These are phyloP conservation scores for Loripinus fragilis DNA, from an alignment of 2,888 invertebrate species.

Conservation along the genomic window DNA sequence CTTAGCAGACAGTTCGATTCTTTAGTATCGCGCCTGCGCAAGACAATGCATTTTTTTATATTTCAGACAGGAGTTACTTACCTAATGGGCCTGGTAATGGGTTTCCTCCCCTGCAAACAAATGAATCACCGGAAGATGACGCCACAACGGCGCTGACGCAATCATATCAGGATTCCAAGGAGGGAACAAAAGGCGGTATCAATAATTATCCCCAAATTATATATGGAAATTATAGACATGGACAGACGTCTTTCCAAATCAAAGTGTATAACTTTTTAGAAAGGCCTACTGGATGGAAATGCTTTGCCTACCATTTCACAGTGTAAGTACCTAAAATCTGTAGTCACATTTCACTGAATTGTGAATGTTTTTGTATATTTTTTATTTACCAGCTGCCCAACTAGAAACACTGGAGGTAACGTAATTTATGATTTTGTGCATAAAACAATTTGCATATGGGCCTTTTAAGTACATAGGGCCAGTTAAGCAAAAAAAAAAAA, in stretches of 20 bases:
- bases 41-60: too few relatives aligned
- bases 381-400: too few relatives aligned
- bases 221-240: conserved; percentile 24
- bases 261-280: conserved; percentile 92
- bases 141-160: neutral
- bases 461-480: too few relatives aligned
- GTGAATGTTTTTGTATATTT: conserved; percentile 85
- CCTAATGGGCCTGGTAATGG: conserved; percentile 11
- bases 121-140: conserved; percentile 11
- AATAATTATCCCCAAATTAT: conserved; percentile 17
- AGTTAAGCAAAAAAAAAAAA: too few relatives aligned
- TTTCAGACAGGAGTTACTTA: too few relatives aligned
- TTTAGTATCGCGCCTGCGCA: too few relatives aligned
- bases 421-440: too few relatives aligned
- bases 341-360: conserved; percentile 78
- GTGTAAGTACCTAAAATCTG: conserved; percentile 88
- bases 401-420: too few relatives aligned
- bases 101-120: neutral
- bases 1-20: too few relatives aligned
- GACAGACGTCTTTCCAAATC: conserved; percentile 86
- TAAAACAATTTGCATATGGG: too few relatives aligned
- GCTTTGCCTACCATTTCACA: conserved; percentile 92
- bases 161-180: conserved; percentile 13
- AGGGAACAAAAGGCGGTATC: conserved; percentile 3
- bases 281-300: conserved; percentile 92